phyloP scores from a whole-genome alignment of 2,888 invertebrate genomes.

The Drosophila birchii region DNA sequence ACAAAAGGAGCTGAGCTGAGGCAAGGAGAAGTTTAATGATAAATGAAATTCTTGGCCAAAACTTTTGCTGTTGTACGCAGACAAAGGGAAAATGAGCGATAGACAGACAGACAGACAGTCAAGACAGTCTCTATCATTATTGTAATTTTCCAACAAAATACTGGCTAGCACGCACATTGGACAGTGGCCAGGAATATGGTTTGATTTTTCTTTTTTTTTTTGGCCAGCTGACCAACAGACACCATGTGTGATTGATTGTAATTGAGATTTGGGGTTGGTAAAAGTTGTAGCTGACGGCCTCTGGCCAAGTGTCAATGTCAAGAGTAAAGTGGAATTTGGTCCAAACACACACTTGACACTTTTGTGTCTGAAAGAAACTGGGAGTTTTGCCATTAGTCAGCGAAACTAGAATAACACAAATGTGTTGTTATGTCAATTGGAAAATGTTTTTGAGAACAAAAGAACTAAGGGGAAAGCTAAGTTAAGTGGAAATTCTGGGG shows the following conservation, averaged over 20 bases:
- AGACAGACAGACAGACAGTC: not conserved
- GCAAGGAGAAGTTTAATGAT: constrained; percentile 49
- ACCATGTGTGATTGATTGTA: constrained; percentile 80
- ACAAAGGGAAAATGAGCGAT: constrained; percentile 18
- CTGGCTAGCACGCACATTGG: constrained; percentile 58
- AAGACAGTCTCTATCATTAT: constrained; percentile 61
- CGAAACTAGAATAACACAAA: constrained; percentile 13
- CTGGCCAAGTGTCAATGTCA: constrained; percentile 67
- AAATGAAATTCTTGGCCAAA: constrained; percentile 69
- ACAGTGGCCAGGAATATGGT: constrained; percentile 42
- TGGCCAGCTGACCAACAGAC: constrained; percentile 52
- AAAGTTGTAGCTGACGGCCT: constrained; percentile 62
- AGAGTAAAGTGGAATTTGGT: constrained; percentile 60
- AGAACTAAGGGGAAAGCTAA: not conserved
- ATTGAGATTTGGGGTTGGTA: constrained; percentile 76
- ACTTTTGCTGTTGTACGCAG: constrained; percentile 49
- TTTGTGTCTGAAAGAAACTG: constrained; percentile 44
- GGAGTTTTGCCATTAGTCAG: constrained; percentile 28
- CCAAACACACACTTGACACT: constrained; percentile 54
- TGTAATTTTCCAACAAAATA: constrained; percentile 66
- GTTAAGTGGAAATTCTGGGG: not conserved
- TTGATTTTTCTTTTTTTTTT: constrained; percentile 25
- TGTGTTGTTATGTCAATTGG: constrained; percentile 26
- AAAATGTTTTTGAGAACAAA: constrained; percentile 19
- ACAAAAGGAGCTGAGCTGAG: constrained; percentile 20